Evolutionary conservation across 2,888 invertebrate species (phyloP).

Genomic region (Callimorpha dominula): DNA sequence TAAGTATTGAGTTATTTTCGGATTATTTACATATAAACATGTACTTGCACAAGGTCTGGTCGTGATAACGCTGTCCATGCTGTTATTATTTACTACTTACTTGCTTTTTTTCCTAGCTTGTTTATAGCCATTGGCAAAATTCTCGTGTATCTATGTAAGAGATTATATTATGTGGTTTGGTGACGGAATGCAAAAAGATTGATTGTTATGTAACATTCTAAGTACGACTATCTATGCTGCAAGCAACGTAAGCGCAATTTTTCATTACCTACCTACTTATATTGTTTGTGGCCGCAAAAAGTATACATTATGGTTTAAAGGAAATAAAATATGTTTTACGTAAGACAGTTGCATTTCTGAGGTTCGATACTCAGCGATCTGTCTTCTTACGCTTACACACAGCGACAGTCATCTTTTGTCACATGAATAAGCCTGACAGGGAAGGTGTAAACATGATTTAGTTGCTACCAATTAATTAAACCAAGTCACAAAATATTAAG

Average conservation of each 20-base stretch:
- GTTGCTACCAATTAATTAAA: no score
- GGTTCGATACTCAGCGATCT: neutral
- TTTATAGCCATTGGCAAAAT: neutral
- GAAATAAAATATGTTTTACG: neutral
- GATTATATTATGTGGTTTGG: conserved; percentile 29
- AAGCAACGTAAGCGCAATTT: conserved; percentile 5
- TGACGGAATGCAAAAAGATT: conserved; percentile 28
- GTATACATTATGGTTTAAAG: neutral
- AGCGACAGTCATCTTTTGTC: no score
- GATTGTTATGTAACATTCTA: conserved; percentile 28
- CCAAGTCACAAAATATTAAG: no score
- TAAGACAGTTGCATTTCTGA: neutral
- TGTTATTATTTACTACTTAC: neutral
- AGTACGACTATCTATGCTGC: conserved; percentile 5
- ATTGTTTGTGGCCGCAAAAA: neutral
- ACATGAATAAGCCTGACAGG: no score
- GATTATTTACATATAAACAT: no score
- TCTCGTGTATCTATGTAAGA: neutral
- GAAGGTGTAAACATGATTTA: no score
- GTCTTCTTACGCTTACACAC: neutral
- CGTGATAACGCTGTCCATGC: neutral
- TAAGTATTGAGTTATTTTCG: neutral
- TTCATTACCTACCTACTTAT: neutral
- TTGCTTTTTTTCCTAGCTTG: neutral
- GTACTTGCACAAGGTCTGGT: neutral